Evolutionary conservation across 2,797 vertebrate species (phyloP).

Genomic region (Capromys pilorides): DNA sequence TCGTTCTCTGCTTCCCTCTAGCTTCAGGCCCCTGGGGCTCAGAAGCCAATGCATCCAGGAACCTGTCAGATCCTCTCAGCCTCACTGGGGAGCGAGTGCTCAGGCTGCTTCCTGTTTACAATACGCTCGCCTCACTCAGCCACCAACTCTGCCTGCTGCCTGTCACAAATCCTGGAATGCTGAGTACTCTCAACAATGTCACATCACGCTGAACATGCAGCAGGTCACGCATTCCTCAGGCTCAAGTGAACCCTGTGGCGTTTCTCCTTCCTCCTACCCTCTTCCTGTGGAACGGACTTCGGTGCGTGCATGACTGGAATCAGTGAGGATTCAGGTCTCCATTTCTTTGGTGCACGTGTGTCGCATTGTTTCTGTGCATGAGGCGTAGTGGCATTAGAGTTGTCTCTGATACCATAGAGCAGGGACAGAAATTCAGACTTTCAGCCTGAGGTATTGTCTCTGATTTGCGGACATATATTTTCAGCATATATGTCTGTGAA

Average conservation of each 20-base stretch:
- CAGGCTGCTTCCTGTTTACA: slow-evolving; percentile 59
- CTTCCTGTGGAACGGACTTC: not conserved
- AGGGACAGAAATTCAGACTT: slow-evolving; percentile 53
- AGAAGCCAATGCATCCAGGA: not conserved
- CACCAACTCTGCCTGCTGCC: not conserved
- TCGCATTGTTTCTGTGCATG: not conserved
- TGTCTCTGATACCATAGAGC: not conserved
- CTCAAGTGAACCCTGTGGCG: not conserved
- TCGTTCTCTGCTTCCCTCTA: not conserved
- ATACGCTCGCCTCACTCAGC: not conserved
- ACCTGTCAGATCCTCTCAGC: slow-evolving; percentile 61
- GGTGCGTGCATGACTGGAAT: not conserved
- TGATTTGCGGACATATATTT: slow-evolving; percentile 63
- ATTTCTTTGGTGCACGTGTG: slow-evolving; percentile 21
- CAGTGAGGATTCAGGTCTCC: not conserved
- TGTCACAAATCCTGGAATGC: slow-evolving; percentile 30
- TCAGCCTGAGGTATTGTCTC: slow-evolving; percentile 50
- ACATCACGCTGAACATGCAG: not conserved
- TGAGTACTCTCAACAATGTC: not conserved
- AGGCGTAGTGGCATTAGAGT: not conserved
- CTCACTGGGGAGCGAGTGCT: slow-evolving; percentile 44
- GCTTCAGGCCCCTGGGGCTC: slow-evolving; percentile 18
- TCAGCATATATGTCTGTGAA: not conserved
- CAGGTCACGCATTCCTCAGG: not conserved
- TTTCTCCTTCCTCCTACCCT: not conserved